Percentiles rank a stretch among this genome's conserved stretches.
Evolutionary conservation across 2,113 vertebrate genomes (phyloP).

Genomic region (Atherinomorus stipes): DNA sequence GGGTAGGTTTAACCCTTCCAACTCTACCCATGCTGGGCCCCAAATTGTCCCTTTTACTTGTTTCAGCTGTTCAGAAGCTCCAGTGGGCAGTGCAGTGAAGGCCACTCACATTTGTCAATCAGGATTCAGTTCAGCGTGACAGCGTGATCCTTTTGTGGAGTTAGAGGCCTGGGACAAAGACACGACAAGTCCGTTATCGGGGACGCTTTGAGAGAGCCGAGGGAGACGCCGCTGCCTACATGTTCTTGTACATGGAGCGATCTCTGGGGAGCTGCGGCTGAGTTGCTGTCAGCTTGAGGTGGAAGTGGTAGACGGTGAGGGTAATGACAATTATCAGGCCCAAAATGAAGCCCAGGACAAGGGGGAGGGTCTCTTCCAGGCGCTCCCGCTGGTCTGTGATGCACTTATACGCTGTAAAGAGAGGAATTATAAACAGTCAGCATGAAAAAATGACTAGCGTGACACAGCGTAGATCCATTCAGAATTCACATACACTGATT

Average conservation of each 20-base stretch:
- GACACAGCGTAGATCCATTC: background rate
- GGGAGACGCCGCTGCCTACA: slow-evolving; percentile 80
- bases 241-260: slow-evolving; percentile 97
- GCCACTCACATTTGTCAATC: slow-evolving; percentile 42
- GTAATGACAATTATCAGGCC: slow-evolving; percentile 92
- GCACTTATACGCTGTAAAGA: slow-evolving; percentile 91
- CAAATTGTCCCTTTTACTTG: slow-evolving; percentile 32
- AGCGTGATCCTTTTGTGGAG: slow-evolving; percentile 36
- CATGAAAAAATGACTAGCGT: background rate
- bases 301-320: slow-evolving; percentile 92
- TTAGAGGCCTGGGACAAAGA: slow-evolving; percentile 40
- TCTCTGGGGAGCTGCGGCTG: slow-evolving; percentile 93
- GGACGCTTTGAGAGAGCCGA: slow-evolving; percentile 52
- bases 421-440: slow-evolving; percentile 36
- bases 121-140: slow-evolving; percentile 19
- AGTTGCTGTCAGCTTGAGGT: slow-evolving; percentile 92
- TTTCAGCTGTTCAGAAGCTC: slow-evolving; percentile 39
- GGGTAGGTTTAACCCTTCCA: slow-evolving; percentile 46
- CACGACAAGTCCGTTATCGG: slow-evolving; percentile 46
- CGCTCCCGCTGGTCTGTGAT: slow-evolving; percentile 94
- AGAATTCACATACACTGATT: background rate
- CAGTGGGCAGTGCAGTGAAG: slow-evolving; percentile 31
- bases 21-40: slow-evolving; percentile 44
- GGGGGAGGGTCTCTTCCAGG: slow-evolving; percentile 93
- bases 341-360: slow-evolving; percentile 93